phyloP scores from a whole-genome alignment of 2,113 vertebrate species.

The Labeo rohita region DNA sequence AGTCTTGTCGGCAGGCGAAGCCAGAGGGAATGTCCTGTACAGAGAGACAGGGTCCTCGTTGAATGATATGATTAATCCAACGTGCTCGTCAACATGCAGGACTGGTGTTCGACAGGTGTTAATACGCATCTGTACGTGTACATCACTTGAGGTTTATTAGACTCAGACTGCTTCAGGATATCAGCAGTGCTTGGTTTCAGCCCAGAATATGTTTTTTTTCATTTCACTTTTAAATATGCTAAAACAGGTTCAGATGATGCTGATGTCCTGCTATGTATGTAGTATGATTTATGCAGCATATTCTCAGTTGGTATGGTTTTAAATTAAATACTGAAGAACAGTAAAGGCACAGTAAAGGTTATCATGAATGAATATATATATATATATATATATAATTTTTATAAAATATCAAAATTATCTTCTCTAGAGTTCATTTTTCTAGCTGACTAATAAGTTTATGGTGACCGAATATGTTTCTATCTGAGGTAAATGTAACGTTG shows the following conservation, averaged over 20 bases:
- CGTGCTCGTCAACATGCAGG: background rate
- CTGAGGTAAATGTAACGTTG: too few species aligned
- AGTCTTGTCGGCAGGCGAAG: conserved; percentile 4
- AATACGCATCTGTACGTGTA: background rate
- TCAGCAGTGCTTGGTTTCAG: background rate
- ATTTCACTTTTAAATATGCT: background rate
- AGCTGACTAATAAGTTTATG: too few species aligned
- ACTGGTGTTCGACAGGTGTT: conserved; percentile 3
- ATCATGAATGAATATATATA: too few species aligned
- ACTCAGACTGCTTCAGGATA: background rate
- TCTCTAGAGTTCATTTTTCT: too few species aligned
- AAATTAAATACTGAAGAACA: too few species aligned
- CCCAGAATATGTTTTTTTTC: background rate
- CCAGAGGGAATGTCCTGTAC: conserved; percentile 25
- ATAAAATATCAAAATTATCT: too few species aligned
- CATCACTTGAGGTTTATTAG: background rate
- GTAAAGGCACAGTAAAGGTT: too few species aligned
- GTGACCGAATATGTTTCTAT: too few species aligned
- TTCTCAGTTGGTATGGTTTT: background rate
- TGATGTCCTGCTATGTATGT: background rate
- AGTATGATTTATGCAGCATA: background rate
- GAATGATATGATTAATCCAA: conserved; percentile 13
- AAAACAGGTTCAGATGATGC: background rate
- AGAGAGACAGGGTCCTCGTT: background rate
- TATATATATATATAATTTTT: too few species aligned